phyloP scores from a whole-genome alignment of 2,113 vertebrate species.

The Nettapus auritus region DNA sequence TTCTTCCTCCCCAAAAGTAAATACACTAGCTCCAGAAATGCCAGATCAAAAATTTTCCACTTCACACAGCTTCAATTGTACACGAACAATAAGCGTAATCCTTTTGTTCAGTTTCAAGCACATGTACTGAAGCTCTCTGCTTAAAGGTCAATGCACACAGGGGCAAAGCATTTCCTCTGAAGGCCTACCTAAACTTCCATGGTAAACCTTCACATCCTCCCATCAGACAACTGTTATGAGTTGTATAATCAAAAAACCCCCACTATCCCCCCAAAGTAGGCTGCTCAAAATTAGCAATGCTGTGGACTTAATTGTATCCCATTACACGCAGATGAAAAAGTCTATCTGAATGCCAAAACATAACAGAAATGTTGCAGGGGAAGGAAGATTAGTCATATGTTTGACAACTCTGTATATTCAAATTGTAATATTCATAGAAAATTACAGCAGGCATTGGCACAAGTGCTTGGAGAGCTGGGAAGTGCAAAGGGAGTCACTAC shows the following conservation, averaged over 20 bases:
- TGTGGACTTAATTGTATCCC: neutral
- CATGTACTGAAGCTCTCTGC: accelerated
- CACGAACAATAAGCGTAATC: neutral
- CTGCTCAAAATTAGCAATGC: neutral
- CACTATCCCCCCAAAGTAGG: neutral
- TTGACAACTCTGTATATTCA: conserved; percentile 39
- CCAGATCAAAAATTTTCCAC: neutral
- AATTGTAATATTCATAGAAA: conserved; percentile 20
- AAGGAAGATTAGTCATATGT: conserved; percentile 40
- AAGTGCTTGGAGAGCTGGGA: neutral
- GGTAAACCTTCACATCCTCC: neutral
- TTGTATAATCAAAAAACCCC: neutral
- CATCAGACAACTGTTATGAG: neutral
- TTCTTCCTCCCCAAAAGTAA: neutral
- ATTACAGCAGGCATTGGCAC: conserved; percentile 5
- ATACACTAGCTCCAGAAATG: neutral
- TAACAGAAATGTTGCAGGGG: conserved; percentile 42
- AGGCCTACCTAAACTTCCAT: neutral
- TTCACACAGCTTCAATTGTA: neutral
- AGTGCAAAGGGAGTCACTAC: neutral
- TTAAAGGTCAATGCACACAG: neutral
- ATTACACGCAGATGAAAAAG: neutral
- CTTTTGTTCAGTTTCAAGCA: neutral
- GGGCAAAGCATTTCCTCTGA: neutral
- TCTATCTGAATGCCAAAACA: conserved; percentile 35